phyloP scores from a whole-genome alignment of 2,113 vertebrate species.

The Ailurus styani region DNA sequence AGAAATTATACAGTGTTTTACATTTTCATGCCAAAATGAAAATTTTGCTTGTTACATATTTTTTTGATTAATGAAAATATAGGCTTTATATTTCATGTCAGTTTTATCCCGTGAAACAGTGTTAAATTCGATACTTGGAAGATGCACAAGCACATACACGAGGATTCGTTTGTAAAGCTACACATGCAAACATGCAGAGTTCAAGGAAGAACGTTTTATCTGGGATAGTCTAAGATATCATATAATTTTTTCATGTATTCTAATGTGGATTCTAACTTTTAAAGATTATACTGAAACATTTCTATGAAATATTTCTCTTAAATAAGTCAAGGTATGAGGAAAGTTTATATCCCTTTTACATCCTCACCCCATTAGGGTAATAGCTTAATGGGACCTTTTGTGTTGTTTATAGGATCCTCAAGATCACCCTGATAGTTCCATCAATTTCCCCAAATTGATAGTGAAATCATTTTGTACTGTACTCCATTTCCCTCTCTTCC shows the following conservation, averaged over 20 bases:
- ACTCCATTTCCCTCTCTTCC: not conserved
- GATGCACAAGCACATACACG: not conserved
- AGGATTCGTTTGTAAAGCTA: rapidly evolving
- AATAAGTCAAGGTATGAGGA: not conserved
- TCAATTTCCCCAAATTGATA: not conserved
- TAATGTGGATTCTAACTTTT: not conserved
- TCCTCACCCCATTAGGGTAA: not conserved
- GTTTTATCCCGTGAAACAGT: not conserved
- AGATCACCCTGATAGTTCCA: not conserved
- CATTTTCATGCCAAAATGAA: not conserved
- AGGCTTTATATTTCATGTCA: not conserved
- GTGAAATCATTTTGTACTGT: not conserved
- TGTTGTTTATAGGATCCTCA: not conserved
- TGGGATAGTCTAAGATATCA: not conserved
- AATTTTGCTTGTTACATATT: not conserved
- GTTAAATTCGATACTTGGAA: not conserved
- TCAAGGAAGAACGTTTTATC: not conserved
- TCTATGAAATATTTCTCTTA: not conserved
- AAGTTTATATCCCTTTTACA: not conserved
- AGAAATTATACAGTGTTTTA: not conserved
- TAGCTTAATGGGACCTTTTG: not conserved
- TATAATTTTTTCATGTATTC: not conserved
- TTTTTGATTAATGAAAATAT: not conserved
- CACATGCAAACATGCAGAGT: not conserved
- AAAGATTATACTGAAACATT: not conserved